Percentiles rank a stretch among this genome's conserved stretches.
Conservation (phyloP, 2,113 vertebrate species). For the Sinocyclocheilus anophthalmus region DNA sequence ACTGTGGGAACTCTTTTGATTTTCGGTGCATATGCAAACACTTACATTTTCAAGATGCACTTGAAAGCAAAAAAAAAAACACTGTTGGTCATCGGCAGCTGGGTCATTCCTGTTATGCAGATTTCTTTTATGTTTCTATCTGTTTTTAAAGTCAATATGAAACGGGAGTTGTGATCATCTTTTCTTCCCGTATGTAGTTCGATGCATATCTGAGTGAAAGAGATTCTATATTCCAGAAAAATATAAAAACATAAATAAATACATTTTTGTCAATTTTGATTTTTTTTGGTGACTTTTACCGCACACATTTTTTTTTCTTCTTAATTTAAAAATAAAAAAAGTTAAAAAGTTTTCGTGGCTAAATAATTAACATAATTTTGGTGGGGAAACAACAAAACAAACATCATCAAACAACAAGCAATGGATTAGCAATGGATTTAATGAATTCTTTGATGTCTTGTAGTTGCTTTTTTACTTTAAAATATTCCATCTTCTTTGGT, state of each 20-base stretch:
- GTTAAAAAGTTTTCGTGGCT: too few species aligned
- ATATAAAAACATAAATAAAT: too few species aligned
- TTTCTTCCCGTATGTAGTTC: too few species aligned
- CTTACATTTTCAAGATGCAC: neutral
- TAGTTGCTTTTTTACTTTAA: neutral
- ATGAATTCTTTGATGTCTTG: neutral
- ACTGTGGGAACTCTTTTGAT: neutral
- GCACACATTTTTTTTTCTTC: too few species aligned
- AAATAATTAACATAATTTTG: neutral
- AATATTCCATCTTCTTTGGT: neutral
- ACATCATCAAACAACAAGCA: neutral
- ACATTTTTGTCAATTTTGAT: too few species aligned
- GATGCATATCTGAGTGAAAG: too few species aligned
- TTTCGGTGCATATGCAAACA: neutral
- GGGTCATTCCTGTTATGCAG: neutral
- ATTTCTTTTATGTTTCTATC: neutral
- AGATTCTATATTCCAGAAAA: too few species aligned
- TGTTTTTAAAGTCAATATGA: neutral
- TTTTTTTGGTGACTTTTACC: too few species aligned
- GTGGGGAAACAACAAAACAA: neutral
- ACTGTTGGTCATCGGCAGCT: neutral
- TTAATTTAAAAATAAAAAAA: too few species aligned
- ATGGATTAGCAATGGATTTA: neutral
- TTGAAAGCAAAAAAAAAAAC: neutral
- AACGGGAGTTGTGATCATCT: too few species aligned